Evolutionary conservation across 2,113 vertebrate species (phyloP).

Genomic region (Lycaon pictus): DNA sequence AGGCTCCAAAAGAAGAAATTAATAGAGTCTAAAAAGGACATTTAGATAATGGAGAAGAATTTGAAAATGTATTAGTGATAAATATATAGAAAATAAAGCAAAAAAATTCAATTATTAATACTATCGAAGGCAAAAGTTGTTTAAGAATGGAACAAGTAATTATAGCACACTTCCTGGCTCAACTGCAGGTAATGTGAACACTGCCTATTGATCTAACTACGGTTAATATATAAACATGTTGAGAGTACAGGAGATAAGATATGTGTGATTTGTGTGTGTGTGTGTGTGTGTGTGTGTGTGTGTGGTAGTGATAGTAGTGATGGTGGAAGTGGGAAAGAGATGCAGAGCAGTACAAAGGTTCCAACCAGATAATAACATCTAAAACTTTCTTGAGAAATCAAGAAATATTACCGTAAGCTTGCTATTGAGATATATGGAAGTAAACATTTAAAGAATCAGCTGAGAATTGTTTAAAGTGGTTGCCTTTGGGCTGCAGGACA

Average conservation of each 20-base stretch:
- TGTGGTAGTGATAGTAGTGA: not conserved
- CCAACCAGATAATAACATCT: not conserved
- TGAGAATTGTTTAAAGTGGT: not conserved
- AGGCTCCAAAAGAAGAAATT: not conserved
- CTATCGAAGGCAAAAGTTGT: not conserved
- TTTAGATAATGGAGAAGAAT: not conserved
- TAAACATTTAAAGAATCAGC: not conserved
- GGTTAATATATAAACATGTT: not conserved
- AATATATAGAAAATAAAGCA: not conserved
- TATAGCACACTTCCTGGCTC: not conserved
- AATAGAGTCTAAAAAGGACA: not conserved
- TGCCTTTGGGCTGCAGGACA: not conserved
- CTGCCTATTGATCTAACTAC: not conserved
- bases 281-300: not conserved
- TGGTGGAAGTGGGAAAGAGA: not conserved
- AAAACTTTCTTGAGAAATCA: not conserved
- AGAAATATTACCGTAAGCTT: not conserved
- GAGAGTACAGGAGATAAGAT: not conserved
- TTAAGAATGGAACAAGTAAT: not conserved
- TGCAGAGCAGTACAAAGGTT: not conserved
- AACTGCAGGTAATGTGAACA: not conserved
- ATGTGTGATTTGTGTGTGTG: not conserved
- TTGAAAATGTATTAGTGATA: not conserved
- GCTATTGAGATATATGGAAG: not conserved
- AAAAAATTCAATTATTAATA: not conserved